Percentiles rank a stretch among this genome's conserved stretches.
These are phyloP conservation scores for Scaptomyza montana DNA, from an alignment of 1,140 invertebrate species.

Conservation along the genomic window DNA sequence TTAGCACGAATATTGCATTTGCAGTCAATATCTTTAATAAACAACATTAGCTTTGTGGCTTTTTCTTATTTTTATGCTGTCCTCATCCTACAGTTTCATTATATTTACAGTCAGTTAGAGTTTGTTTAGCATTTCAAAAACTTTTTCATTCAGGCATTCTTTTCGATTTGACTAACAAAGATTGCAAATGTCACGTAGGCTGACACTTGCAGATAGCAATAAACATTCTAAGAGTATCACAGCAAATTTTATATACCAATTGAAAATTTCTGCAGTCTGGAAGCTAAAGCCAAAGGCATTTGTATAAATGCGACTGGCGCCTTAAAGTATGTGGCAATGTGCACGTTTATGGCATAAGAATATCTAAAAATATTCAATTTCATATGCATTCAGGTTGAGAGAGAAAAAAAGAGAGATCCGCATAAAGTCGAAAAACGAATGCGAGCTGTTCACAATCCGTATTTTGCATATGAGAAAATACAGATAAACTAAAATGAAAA, in stretches of 20 bases:
- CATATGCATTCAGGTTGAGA: conserved; percentile 36
- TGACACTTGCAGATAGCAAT: conserved; percentile 45
- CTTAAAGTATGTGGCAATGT: conserved; percentile 42
- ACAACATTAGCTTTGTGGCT: no score
- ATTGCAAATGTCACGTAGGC: conserved; percentile 53
- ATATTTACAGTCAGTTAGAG: not conserved
- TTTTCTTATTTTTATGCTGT: not conserved
- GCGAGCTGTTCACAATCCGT: conserved; percentile 20
- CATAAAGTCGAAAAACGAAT: conserved; percentile 41
- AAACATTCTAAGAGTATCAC: conserved; percentile 47
- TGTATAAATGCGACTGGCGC: conserved; percentile 28
- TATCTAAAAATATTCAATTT: conserved; percentile 57
- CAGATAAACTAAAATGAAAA: conserved; percentile 19
- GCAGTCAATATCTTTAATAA: not conserved
- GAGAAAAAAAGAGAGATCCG: conserved; percentile 7
- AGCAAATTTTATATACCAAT: conserved; percentile 35
- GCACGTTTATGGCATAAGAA: conserved; percentile 43
- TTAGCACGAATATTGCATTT: not conserved
- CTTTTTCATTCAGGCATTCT: not conserved
- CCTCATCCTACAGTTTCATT: not conserved
- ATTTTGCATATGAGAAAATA: conserved; percentile 37
- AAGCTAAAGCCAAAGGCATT: conserved; percentile 37
- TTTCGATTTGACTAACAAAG: conserved; percentile 38
- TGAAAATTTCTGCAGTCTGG: conserved; percentile 1
- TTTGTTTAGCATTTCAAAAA: not conserved